Evolutionary conservation across 2,888 invertebrate species (phyloP).

Genomic region (Pardosa pseudoannulata): DNA sequence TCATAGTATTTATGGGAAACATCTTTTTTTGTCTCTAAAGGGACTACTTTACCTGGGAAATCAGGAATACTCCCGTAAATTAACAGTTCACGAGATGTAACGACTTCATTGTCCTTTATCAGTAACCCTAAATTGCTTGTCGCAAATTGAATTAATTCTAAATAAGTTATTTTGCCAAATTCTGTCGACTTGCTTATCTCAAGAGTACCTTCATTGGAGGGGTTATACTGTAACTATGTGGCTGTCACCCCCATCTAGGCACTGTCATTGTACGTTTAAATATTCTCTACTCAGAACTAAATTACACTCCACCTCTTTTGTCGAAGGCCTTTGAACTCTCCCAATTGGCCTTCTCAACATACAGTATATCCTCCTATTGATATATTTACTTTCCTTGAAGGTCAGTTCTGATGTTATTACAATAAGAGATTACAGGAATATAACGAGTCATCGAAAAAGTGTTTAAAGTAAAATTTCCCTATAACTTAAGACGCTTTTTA

Average conservation of each 20-base stretch:
- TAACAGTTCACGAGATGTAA: slow-evolving; percentile 9
- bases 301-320: slow-evolving; percentile 5
- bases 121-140: background rate
- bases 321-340: slow-evolving; percentile 1
- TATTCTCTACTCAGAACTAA: background rate
- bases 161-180: too few species aligned
- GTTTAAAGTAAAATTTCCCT: background rate
- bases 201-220: too few species aligned
- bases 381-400: too few species aligned
- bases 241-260: slow-evolving; percentile 2
- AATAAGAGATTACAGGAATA: too few species aligned
- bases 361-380: too few species aligned
- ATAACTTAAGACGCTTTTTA: background rate
- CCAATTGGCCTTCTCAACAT: background rate
- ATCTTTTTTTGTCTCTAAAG: slow-evolving; percentile 19
- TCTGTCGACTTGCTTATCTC: too few species aligned
- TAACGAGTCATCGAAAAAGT: too few species aligned
- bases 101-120: slow-evolving; percentile 5
- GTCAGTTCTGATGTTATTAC: too few species aligned
- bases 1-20: background rate
- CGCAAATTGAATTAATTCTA: too few species aligned
- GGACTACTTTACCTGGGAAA: background rate
- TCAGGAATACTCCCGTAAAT: slow-evolving; percentile 12
- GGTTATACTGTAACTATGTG: slow-evolving; percentile 8
- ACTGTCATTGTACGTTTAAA: background rate